Conservation (phyloP, 2,113 vertebrate genomes). For the Tylochromis polylepis region DNA sequence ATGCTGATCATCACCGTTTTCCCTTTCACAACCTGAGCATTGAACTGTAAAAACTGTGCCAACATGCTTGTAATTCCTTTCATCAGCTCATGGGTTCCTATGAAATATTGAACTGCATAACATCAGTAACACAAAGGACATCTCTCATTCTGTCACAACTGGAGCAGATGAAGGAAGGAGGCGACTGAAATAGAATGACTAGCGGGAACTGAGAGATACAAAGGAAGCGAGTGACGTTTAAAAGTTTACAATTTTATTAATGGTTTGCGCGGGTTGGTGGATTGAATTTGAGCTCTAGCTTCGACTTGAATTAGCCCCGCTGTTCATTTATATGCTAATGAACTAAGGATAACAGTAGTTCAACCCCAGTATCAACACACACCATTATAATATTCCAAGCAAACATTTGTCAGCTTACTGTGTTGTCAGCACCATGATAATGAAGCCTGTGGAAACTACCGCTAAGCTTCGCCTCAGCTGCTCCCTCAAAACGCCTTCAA, state of each 20-base stretch:
- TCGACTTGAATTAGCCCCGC: conserved; percentile 51
- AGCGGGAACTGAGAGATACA: background rate
- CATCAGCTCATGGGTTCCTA: conserved; percentile 19
- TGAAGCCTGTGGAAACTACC: conserved; percentile 40
- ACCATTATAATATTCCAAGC: conserved; percentile 58
- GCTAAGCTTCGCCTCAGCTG: conserved; percentile 34
- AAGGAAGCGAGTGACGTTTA: conserved; percentile 11
- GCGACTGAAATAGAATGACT: conserved; percentile 2
- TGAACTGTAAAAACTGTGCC: background rate
- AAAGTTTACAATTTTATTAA: conserved; percentile 49
- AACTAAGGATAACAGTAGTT: conserved; percentile 21
- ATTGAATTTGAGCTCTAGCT: conserved; percentile 29
- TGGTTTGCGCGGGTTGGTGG: background rate
- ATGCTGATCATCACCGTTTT: background rate
- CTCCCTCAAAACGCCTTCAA: conserved; percentile 54
- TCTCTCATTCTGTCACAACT: conserved; percentile 22
- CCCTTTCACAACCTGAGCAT: background rate
- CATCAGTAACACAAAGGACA: conserved; percentile 10
- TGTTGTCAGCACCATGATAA: conserved; percentile 59
- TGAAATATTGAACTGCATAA: conserved; percentile 50
- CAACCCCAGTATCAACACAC: conserved; percentile 48
- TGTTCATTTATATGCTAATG: conserved; percentile 71
- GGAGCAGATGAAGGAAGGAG: conserved; percentile 6
- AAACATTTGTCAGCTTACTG: conserved; percentile 68
- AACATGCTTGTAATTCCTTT: background rate